A percentile compares a stretch with the other conserved stretches of the same genome.
These are phyloP conservation scores for Hirtodrosophila cameraria DNA, from an alignment of 2,888 invertebrate genomes.

Conservation along the genomic window DNA sequence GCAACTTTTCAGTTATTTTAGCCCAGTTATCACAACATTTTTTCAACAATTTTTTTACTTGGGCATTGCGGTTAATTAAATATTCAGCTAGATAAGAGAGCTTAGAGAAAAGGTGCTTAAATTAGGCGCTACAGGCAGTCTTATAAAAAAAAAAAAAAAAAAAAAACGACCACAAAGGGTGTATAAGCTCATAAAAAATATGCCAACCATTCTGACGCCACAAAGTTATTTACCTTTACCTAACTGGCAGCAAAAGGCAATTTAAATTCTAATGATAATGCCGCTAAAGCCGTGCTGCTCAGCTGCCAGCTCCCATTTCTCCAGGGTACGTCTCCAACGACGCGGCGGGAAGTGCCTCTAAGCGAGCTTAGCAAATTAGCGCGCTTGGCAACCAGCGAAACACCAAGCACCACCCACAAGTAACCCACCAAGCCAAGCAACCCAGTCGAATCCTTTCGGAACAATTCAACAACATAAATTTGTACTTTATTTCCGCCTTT, in stretches of 20 bases:
- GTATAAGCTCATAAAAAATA: slow-evolving; percentile 75
- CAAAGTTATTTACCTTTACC: slow-evolving; percentile 69
- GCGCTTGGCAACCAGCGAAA: slow-evolving; percentile 53
- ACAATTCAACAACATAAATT: slow-evolving; percentile 58
- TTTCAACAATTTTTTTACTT: slow-evolving; percentile 12
- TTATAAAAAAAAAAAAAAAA: slow-evolving; percentile 21
- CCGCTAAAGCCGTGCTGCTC: slow-evolving; percentile 59
- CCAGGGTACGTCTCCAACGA: slow-evolving; percentile 27
- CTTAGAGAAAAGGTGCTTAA: slow-evolving; percentile 67
- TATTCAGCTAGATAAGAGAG: slow-evolving; percentile 68
- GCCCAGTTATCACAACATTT: slow-evolving; percentile 55
- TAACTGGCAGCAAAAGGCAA: slow-evolving; percentile 65
- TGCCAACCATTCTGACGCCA: slow-evolving; percentile 65
- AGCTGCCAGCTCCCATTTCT: slow-evolving; percentile 10
- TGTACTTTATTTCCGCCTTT: slow-evolving; percentile 73
- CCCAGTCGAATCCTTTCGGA: slow-evolving; percentile 26
- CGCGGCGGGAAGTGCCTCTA: slow-evolving; percentile 42
- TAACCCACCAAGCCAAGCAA: neutral
- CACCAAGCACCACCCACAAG: slow-evolving; percentile 2
- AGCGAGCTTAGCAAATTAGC: slow-evolving; percentile 74
- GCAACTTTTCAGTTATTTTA: slow-evolving; percentile 50
- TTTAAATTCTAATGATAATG: slow-evolving; percentile 78
- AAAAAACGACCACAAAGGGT: slow-evolving; percentile 31
- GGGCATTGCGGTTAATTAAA: slow-evolving; percentile 73
- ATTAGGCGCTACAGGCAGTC: slow-evolving; percentile 37